phyloP scores from a whole-genome alignment of 53 echinoderm and acorn worm genomes.

The Apostichopus leukothele region DNA sequence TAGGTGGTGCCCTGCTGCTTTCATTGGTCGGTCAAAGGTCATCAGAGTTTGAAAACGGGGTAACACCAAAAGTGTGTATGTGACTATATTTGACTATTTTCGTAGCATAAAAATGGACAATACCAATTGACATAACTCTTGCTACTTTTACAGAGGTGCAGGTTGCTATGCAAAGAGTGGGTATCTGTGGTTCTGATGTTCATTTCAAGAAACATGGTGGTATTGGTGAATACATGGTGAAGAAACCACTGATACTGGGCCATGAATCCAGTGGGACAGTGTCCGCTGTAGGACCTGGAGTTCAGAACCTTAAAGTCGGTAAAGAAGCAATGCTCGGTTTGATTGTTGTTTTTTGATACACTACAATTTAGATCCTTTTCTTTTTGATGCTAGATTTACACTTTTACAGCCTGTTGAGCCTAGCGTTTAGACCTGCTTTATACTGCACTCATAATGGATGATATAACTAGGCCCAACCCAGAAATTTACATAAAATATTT shows the following conservation, averaged over 20 bases:
- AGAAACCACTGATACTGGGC: slow-evolving; percentile 68
- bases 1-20: no score
- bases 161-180: slow-evolving; percentile 64
- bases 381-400: no score
- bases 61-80: neutral
- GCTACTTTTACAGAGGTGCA: slow-evolving; percentile 59
- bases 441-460: no score
- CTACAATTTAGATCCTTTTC: no score
- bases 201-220: slow-evolving; percentile 69
- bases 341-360: no score
- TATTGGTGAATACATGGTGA: slow-evolving; percentile 64
- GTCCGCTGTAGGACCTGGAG: slow-evolving; percentile 60
- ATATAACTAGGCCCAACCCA: no score
- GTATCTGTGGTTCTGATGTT: slow-evolving; percentile 78
- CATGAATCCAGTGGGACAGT: slow-evolving; percentile 75
- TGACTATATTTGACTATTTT: neutral
- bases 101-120: no score
- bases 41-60: neutral
- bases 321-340: neutral
- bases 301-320: slow-evolving; percentile 64
- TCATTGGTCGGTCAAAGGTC: neutral
- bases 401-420: no score
- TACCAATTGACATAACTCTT: neutral
- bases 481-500: no score
- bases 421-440: no score